phyloP scores from a whole-genome alignment of 1,140 invertebrate genomes.

The Drosophila paulistorum region DNA sequence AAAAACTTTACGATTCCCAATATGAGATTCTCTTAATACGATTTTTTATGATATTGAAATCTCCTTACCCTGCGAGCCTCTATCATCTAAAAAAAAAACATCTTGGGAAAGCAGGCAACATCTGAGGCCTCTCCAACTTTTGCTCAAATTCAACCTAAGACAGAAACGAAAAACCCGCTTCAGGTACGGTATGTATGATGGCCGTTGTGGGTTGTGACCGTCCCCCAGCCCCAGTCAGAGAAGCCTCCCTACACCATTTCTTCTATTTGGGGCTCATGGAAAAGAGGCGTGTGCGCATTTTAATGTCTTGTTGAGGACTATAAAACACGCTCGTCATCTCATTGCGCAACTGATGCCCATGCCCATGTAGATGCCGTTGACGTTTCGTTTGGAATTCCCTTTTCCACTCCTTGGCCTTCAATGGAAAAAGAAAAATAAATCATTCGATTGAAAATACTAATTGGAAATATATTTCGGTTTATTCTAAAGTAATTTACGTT shows the following conservation, averaged over 20 bases:
- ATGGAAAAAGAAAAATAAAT: not conserved
- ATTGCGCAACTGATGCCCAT: constrained; percentile 38
- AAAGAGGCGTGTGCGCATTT: constrained; percentile 64
- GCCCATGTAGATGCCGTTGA: not conserved
- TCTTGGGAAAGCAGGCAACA: constrained; percentile 31
- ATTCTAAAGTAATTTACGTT: not conserved
- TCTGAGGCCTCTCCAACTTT: constrained; percentile 49
- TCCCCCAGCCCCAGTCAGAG: not conserved
- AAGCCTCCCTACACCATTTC: constrained; percentile 2
- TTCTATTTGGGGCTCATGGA: not conserved
- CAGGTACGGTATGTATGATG: constrained; percentile 67
- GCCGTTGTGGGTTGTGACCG: constrained; percentile 21
- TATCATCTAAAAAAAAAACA: constrained; percentile 50
- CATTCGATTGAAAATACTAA: constrained; percentile 9
- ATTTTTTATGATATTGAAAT: constrained; percentile 82
- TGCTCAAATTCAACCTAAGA: constrained; percentile 42
- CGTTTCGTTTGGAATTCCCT: not conserved
- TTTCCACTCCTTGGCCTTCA: not conserved
- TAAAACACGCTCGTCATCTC: constrained; percentile 71
- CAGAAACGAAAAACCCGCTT: constrained; percentile 59
- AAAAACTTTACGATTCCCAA: constrained; percentile 82
- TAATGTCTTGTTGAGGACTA: constrained; percentile 75
- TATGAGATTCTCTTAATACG: constrained; percentile 82
- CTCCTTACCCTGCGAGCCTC: constrained; percentile 70
- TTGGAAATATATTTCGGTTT: not conserved